Evolutionary conservation across 2,888 invertebrate genomes (phyloP).

Genomic region (Caenorhabditis becei): DNA sequence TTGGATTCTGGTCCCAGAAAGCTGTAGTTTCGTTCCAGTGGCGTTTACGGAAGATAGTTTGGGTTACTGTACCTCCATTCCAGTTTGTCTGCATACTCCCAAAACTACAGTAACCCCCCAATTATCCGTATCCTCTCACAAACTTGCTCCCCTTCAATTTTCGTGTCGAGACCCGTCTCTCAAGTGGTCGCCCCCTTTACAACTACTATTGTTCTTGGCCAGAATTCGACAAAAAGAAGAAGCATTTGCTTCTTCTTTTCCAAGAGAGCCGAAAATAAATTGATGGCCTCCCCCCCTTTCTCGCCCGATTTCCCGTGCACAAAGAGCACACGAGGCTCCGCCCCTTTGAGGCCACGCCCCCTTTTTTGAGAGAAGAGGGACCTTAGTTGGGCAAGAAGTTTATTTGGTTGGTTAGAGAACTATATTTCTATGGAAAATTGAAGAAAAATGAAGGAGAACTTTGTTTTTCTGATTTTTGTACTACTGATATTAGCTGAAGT

Average conservation of each 20-base stretch:
- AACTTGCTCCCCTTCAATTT: no score
- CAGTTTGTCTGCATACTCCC: neutral
- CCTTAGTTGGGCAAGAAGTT: neutral
- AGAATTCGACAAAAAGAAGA: constrained; percentile 30
- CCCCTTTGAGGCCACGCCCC: constrained; percentile 3
- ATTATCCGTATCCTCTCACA: constrained; percentile 13
- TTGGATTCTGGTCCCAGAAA: no score
- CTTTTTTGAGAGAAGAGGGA: neutral
- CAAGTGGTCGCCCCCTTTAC: neutral
- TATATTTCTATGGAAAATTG: no score
- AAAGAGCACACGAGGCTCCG: constrained; percentile 3
- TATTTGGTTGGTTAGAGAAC: no score
- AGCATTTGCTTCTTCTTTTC: constrained; percentile 25
- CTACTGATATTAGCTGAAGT: constrained; percentile 10
- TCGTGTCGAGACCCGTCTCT: neutral
- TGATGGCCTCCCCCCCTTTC: constrained; percentile 28
- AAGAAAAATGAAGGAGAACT: no score
- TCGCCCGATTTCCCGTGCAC: neutral
- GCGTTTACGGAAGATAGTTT: no score
- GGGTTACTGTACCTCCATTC: no score
- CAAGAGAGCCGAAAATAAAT: constrained; percentile 35
- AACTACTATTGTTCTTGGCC: constrained; percentile 54
- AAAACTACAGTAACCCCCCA: constrained; percentile 4
- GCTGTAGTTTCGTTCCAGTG: no score
- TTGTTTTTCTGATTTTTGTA: neutral